phyloP scores from a whole-genome alignment of 2,113 vertebrate genomes.

The Nanorana parkeri region DNA sequence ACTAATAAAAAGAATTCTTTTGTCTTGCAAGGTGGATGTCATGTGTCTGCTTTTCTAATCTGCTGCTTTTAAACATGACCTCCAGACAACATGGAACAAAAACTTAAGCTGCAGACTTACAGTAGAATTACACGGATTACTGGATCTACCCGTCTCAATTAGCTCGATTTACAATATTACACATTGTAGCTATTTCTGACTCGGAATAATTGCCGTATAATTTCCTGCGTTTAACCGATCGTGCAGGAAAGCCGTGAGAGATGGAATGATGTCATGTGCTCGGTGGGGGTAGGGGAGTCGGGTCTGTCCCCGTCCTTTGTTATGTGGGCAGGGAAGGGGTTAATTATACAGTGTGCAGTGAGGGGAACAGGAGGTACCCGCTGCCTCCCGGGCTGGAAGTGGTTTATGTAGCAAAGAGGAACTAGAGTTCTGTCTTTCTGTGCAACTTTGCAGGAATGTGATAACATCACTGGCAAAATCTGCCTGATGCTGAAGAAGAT shows the following conservation, averaged over 20 bases:
- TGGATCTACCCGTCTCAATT: slow-evolving; percentile 59
- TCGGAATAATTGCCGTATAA: slow-evolving; percentile 38
- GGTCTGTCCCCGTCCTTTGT: background rate
- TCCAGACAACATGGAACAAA: slow-evolving; percentile 40
- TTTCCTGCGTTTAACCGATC: slow-evolving; percentile 44
- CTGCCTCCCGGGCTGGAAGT: background rate
- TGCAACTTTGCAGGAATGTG: too few relatives aligned
- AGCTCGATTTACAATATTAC: slow-evolving; percentile 58
- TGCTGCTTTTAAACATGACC: slow-evolving; percentile 72
- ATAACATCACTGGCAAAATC: too few relatives aligned
- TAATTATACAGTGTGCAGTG: slow-evolving; percentile 1
- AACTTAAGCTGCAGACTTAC: slow-evolving; percentile 49
- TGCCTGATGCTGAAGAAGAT: too few relatives aligned
- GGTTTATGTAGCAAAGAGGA: slow-evolving; percentile 5
- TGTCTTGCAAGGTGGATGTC: background rate
- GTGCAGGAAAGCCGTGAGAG: background rate
- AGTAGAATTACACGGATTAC: slow-evolving; percentile 63
- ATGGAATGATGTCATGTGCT: slow-evolving; percentile 37
- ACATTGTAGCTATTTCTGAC: slow-evolving; percentile 46
- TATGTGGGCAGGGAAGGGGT: slow-evolving; percentile 13
- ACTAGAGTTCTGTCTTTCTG: background rate
- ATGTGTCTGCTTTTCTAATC: slow-evolving; percentile 50
- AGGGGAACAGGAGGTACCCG: background rate
- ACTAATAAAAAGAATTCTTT: slow-evolving; percentile 6
- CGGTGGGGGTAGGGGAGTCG: background rate